Base-by-base conservation (phyloP, 2,888 invertebrate species). In the Drosophila tanythrix region DNA sequence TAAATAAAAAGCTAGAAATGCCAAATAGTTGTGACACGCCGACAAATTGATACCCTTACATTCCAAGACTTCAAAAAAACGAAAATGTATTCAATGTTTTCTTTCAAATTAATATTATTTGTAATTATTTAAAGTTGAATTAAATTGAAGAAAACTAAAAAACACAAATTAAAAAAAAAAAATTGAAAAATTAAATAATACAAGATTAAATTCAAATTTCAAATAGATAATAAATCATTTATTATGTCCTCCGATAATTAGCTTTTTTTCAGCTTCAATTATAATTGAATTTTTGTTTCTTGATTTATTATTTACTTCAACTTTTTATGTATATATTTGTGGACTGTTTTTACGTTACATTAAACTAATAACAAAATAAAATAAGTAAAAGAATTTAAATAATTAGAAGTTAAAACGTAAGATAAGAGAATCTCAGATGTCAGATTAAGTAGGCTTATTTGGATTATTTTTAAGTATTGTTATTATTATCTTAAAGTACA, bases 1-100 rank as follows among this genome's bases (percentile, higher is more conserved):
- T 88, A 88, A 85, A 86, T 91, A 91, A 92, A 81, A 91, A 29
- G 46, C 18, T 3, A 6, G 11, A 21, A 40, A 21, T 7, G 18
- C 5, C 13, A 21, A 2, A 10, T 0, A 10, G 6, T 5, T 3
- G 1, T 40, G 15, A 10, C 29, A 31, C 38, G 15, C 29, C 57
- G 40, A 40, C 31, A 2, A 15, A n/a, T 10, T 6, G 1, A 57
- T 57, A 21, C 57, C 10, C 43, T 57, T 7, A 0, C 21, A 21
- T 5, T 2, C 0, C 2, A 0, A 2, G 43, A 21, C 11, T 13
- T 43, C 11, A n/a, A 0, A 10, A n/a, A 40, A 1, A n/a, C 3
- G 1, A 10, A n/a, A n/a, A n/a, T n/a, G n/a, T n/a, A n/a, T n/a
- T n/a, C n/a, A n/a, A n/a, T n/a, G n/a, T n/a, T n/a, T n/a, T n/a